Base-by-base conservation (phyloP, 2,888 invertebrate species). In the Andrena minutula region DNA sequence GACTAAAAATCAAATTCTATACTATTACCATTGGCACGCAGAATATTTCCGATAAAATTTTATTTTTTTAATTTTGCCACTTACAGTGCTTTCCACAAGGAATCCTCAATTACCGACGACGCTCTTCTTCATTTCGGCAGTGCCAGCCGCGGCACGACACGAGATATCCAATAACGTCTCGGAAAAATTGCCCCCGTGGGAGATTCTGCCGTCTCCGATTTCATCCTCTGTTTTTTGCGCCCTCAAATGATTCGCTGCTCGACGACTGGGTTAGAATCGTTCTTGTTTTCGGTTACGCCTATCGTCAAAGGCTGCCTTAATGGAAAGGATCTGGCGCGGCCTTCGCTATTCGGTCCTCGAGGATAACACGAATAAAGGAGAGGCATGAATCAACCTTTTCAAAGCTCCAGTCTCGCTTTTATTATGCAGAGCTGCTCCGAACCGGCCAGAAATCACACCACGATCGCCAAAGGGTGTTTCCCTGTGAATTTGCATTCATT, bases 251-350 rank as follows among this genome's bases (percentile, higher is more conserved):
- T 10, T 53, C 53, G 1, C 2, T 23, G 23, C 10, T 56, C 23
- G 56, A 56, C 56, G 26, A 56, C 10, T 56, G 16, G 1, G 41
- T 41, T 26, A 23, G 23, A 4, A 56, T 41, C 47, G 6, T 32
- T 7, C 26, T 32, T 20, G 6, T 49, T 20, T 23, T 20, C 28
- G 20, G n/a, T 32, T 41, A 53, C 28, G 41, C 6, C 41, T 28
- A 41, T 26, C 61, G 53, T 69, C 63, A 56, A 69, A 69, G 63
- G 53, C 51, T 75, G 20, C 23, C 35, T 69, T 47, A 41, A 66
- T 66, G 41, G 53, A 63, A 41, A 60, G 51, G 47, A 61, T 68
- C 49, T 10, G 8, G 6, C 49, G 61, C 23, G 10, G 10, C 4
- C 16, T 51, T 26, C 66, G 20, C 12, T 20, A 2, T 20, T 51